These are phyloP conservation scores for Eremobia ochroleuca DNA, from an alignment of 2,888 invertebrate species.

Conservation along the genomic window DNA sequence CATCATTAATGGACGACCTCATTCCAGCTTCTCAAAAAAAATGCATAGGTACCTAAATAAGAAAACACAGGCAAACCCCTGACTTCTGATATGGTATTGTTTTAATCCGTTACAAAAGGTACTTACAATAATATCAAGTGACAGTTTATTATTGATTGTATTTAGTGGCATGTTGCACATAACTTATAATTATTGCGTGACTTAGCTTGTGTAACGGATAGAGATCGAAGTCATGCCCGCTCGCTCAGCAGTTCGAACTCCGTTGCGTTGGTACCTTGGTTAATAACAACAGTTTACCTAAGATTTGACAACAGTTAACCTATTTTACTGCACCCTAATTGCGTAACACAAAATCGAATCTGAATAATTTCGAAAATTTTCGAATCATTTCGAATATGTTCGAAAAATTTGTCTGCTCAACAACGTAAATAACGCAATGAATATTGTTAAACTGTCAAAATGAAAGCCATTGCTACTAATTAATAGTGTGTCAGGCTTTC, in stretches of 20 bases:
- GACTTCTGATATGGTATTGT: not conserved
- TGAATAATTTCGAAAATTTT: too few relatives aligned
- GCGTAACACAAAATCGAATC: too few relatives aligned
- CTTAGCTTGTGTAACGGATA: not conserved
- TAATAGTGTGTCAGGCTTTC: too few relatives aligned
- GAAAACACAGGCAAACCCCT: constrained; percentile 7
- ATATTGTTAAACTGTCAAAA: too few relatives aligned
- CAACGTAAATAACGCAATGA: too few relatives aligned
- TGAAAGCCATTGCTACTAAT: too few relatives aligned
- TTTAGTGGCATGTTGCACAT: constrained; percentile 6
- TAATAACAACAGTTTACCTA: too few relatives aligned
- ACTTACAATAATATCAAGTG: not conserved
- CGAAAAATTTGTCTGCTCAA: too few relatives aligned
- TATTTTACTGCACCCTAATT: too few relatives aligned
- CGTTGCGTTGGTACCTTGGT: not conserved
- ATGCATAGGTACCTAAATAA: constrained; percentile 34
- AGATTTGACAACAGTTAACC: too few relatives aligned
- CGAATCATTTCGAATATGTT: too few relatives aligned
- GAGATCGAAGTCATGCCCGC: constrained; percentile 16
- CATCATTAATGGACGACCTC: constrained; percentile 48
- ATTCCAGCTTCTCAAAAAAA: constrained; percentile 40
- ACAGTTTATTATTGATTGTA: constrained; percentile 1
- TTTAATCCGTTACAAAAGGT: not conserved
- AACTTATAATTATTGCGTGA: not conserved
- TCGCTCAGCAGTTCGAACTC: not conserved